A percentile compares a stretch with the other conserved stretches of the same genome.
Evolutionary conservation across 2,797 vertebrate genomes (phyloP).

Genomic region (Pristis pectinata): DNA sequence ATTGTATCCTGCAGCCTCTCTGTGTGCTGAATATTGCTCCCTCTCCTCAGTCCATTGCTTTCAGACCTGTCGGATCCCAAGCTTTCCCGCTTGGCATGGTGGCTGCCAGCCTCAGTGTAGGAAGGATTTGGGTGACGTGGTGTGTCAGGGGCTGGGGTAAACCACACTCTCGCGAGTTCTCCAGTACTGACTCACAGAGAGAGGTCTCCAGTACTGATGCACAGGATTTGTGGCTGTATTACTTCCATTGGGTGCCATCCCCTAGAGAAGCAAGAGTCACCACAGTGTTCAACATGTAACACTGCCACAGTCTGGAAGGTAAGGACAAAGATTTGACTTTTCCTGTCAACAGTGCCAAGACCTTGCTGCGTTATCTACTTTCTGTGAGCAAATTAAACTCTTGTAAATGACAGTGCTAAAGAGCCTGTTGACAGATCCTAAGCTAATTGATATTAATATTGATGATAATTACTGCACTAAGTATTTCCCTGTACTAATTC

Average conservation of each 20-base stretch:
- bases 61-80: not conserved
- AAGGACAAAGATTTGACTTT: not conserved
- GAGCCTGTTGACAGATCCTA: not conserved
- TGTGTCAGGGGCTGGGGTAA: not conserved
- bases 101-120: not conserved
- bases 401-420: not conserved
- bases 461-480: not conserved
- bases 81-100: not conserved
- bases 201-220: not conserved
- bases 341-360: not conserved
- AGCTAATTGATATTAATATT: slow-evolving; percentile 16
- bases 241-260: too few relatives aligned
- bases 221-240: too few relatives aligned
- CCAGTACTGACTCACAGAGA: not conserved
- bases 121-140: not conserved
- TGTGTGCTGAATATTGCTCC: not conserved
- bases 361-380: not conserved
- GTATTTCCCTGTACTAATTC: not conserved
- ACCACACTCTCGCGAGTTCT: not conserved
- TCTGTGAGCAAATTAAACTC: not conserved
- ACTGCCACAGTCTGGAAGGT: not conserved
- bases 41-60: not conserved
- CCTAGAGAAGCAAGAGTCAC: too few relatives aligned
- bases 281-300: too few relatives aligned
- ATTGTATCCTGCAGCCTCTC: not conserved